Percentiles rank a stretch among this genome's conserved stretches.
These are phyloP conservation scores for Aphelinus certus DNA, from an alignment of 1,140 invertebrate species.

Conservation along the genomic window DNA sequence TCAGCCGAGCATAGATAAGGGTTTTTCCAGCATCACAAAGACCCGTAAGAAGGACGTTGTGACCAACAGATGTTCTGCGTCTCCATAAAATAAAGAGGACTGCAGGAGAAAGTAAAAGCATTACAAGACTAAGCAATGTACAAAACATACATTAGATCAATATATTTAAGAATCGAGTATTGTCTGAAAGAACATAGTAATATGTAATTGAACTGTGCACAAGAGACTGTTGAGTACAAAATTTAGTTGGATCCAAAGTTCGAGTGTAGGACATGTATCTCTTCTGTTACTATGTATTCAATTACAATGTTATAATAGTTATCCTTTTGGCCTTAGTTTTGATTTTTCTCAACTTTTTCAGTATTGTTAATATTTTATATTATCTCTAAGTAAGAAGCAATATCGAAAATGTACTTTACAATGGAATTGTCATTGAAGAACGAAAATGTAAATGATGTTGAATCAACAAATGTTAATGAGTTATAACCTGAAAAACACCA, in stretches of 20 bases:
- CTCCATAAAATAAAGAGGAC: constrained; percentile 70
- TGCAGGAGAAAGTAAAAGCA: constrained; percentile 52
- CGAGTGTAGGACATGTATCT: constrained; percentile 46
- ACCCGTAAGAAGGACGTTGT: constrained; percentile 81
- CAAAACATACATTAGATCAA: constrained; percentile 9
- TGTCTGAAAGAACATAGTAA: too few species aligned
- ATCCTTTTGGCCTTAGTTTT: constrained; percentile 46
- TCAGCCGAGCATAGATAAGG: constrained; percentile 78
- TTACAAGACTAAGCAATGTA: constrained; percentile 18
- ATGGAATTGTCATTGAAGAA: constrained; percentile 44
- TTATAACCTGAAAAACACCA: constrained; percentile 45
- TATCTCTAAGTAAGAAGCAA: constrained; percentile 38
- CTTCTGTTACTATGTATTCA: constrained; percentile 54
- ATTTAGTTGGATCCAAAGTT: constrained; percentile 13
- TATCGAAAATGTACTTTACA: constrained; percentile 45
- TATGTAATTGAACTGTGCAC: neutral
- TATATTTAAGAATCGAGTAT: too few species aligned
- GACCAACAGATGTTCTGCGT: constrained; percentile 65
- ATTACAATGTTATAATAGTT: constrained; percentile 51
- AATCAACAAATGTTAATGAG: constrained; percentile 51
- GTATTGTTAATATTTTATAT: constrained; percentile 52
- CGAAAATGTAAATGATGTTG: constrained; percentile 5
- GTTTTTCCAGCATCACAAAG: constrained; percentile 90
- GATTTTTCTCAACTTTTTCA: constrained; percentile 48
- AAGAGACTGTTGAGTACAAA: constrained; percentile 28